These are phyloP conservation scores for Alligator sinensis DNA, from an alignment of 2,113 vertebrate genomes.

Conservation along the genomic window DNA sequence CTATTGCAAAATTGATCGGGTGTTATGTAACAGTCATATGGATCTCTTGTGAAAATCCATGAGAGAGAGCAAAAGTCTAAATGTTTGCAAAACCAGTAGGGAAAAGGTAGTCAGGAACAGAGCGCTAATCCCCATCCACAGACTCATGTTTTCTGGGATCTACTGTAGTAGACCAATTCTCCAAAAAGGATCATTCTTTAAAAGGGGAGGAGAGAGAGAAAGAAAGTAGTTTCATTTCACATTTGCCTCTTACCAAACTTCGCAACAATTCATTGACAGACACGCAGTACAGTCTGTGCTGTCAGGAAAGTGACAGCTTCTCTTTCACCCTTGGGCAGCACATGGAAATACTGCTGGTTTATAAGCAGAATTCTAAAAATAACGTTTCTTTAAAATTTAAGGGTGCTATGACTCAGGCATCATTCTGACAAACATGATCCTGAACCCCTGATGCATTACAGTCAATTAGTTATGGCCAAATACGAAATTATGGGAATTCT, in stretches of 20 bases:
- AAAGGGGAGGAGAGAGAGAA: background rate
- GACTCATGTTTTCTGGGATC: background rate
- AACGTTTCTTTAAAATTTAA: slow-evolving; percentile 46
- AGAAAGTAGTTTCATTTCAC: background rate
- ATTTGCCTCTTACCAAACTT: slow-evolving; percentile 38
- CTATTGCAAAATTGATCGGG: no score
- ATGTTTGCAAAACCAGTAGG: background rate
- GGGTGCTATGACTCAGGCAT: slow-evolving; percentile 56
- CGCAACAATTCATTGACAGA: background rate
- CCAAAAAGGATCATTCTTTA: background rate
- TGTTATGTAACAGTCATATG: background rate
- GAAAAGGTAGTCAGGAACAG: background rate
- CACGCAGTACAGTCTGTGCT: slow-evolving; percentile 32
- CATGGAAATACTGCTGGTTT: slow-evolving; percentile 44
- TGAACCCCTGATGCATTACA: background rate
- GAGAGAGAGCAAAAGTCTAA: background rate
- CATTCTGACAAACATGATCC: slow-evolving; percentile 60
- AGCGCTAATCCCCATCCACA: background rate
- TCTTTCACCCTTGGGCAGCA: slow-evolving; percentile 70
- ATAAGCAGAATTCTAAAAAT: slow-evolving; percentile 68
- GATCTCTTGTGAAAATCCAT: background rate
- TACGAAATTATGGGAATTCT: slow-evolving; percentile 35
- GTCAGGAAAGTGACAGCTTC: slow-evolving; percentile 61
- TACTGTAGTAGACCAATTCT: background rate
- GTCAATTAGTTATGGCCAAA: slow-evolving; percentile 45